Conservation (phyloP, 2,888 invertebrate species). For the Tenthredo distinguenda region DNA sequence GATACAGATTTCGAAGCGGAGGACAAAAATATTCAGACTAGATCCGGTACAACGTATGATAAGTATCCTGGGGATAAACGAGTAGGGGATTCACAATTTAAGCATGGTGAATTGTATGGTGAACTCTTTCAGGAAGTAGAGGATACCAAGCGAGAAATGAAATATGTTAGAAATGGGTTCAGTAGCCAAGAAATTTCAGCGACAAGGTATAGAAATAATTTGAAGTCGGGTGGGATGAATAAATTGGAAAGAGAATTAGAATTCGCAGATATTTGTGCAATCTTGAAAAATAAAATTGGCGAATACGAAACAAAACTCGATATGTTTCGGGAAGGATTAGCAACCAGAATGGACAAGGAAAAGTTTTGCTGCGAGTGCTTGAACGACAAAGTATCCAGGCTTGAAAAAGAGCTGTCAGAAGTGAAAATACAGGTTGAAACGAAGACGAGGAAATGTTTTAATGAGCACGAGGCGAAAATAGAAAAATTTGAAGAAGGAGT, state of each 20-base stretch:
- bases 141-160: constrained; percentile 60
- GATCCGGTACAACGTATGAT: constrained; percentile 8
- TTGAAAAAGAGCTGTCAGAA: constrained; percentile 62
- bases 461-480: constrained; percentile 65
- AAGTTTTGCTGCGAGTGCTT: constrained; percentile 13
- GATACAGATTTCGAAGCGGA: constrained; percentile 56
- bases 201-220: constrained; percentile 59
- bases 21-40: constrained; percentile 60
- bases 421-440: neutral
- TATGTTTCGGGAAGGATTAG: constrained; percentile 60
- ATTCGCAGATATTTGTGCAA: constrained; percentile 54
- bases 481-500: constrained; percentile 63
- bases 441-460: constrained; percentile 41
- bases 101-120: constrained; percentile 63
- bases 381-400: constrained; percentile 33
- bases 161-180: constrained; percentile 59
- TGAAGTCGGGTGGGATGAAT: constrained; percentile 58
- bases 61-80: constrained; percentile 56
- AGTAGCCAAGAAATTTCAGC: constrained; percentile 54
- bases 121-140: constrained; percentile 64
- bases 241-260: constrained; percentile 58
- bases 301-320: constrained; percentile 60
- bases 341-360: constrained; percentile 60
- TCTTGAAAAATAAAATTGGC: constrained; percentile 54
- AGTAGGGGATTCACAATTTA: constrained; percentile 61